Evolutionary conservation across 1,140 invertebrate genomes (phyloP).

Genomic region (Holcopasites calliopsidis): DNA sequence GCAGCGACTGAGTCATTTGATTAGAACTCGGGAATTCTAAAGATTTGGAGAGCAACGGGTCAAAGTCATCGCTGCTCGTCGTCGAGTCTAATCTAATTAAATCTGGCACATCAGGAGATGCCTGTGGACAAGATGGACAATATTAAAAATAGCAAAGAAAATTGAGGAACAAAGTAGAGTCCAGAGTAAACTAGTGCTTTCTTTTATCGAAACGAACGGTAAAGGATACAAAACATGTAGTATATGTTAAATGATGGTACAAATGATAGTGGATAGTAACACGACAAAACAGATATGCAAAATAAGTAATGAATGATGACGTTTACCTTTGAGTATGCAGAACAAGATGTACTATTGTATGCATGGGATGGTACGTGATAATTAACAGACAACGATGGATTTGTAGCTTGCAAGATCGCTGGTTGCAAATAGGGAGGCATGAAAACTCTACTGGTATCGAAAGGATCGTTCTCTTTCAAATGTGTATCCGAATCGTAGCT

Average conservation of each 20-base stretch:
- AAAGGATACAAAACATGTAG: background rate
- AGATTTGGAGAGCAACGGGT: slow-evolving; percentile 80
- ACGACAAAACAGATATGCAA: no score
- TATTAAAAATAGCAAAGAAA: background rate
- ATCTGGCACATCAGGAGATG: slow-evolving; percentile 78
- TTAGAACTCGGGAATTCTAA: slow-evolving; percentile 66
- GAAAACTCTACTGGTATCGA: slow-evolving; percentile 70
- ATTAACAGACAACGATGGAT: slow-evolving; percentile 51
- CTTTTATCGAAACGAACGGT: background rate
- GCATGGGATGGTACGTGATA: slow-evolving; percentile 58
- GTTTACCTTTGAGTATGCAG: slow-evolving; percentile 74
- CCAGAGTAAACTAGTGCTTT: background rate
- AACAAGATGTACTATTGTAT: slow-evolving; percentile 67
- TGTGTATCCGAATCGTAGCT: slow-evolving; percentile 19
- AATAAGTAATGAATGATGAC: slow-evolving; percentile 65
- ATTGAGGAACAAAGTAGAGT: background rate
- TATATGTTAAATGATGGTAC: slow-evolving; percentile 6
- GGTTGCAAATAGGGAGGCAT: slow-evolving; percentile 62
- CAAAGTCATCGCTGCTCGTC: slow-evolving; percentile 82
- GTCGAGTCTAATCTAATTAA: slow-evolving; percentile 82
- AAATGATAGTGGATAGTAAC: slow-evolving; percentile 3
- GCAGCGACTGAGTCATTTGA: slow-evolving; percentile 77
- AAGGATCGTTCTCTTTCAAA: slow-evolving; percentile 65
- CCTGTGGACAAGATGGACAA: slow-evolving; percentile 37
- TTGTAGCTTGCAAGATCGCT: slow-evolving; percentile 55